Evolutionary conservation across 2,797 vertebrate genomes (phyloP).

Genomic region (Sebastiscus albofasciatus): DNA sequence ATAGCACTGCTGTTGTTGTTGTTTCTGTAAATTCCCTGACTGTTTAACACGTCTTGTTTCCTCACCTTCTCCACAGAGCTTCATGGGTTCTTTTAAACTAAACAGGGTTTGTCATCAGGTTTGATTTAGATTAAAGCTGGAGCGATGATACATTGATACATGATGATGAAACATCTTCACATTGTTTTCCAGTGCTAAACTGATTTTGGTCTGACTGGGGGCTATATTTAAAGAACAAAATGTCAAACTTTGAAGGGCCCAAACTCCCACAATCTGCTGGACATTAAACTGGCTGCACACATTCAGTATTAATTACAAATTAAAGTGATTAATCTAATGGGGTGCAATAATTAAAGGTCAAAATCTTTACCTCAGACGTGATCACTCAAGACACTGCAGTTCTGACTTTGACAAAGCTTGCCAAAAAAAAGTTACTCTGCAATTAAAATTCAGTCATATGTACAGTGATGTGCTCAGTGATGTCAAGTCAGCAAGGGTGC

Average conservation of each 20-base stretch:
- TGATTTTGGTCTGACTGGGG: not conserved
- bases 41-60: not conserved
- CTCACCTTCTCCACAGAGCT: not conserved
- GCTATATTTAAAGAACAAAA: not conserved
- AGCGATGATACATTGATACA: not conserved
- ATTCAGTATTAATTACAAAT: constrained; percentile 36
- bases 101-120: not conserved
- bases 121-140: not conserved
- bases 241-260: not conserved
- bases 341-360: constrained; percentile 57
- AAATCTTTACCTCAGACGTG: constrained; percentile 11
- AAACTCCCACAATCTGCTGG: not conserved
- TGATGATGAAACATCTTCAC: not conserved
- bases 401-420: constrained; percentile 3
- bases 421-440: not conserved
- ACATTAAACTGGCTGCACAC: constrained; percentile 8
- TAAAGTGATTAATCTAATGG: constrained; percentile 25
- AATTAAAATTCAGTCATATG: not conserved
- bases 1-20: constrained; percentile 50
- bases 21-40: constrained; percentile 45
- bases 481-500: not conserved
- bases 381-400: not conserved
- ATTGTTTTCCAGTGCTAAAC: not conserved
- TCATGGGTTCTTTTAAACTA: not conserved
- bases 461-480: not conserved